Evolutionary conservation across 2,113 vertebrate species (phyloP).

Genomic region (Chloroceryle aenea): DNA sequence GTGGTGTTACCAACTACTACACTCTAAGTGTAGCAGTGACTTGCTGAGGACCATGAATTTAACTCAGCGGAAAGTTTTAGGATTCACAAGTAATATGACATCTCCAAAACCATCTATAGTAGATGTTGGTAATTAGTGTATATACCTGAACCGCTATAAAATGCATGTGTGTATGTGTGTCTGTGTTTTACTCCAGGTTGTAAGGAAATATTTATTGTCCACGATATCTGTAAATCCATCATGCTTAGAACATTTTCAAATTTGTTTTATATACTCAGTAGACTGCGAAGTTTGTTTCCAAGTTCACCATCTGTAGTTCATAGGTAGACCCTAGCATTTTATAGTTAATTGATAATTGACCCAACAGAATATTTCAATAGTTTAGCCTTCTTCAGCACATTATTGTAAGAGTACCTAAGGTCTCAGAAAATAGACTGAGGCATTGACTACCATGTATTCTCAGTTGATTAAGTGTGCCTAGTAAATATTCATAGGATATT

Average conservation of each 20-base stretch:
- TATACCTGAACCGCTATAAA: background rate
- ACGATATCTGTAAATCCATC: background rate
- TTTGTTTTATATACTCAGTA: background rate
- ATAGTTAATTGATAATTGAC: constrained; percentile 42
- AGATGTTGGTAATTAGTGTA: background rate
- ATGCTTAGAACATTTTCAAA: background rate
- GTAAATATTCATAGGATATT: constrained; percentile 57
- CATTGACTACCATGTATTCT: constrained; percentile 17
- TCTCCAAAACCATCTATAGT: background rate
- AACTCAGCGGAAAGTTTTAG: background rate
- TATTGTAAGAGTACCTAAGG: constrained; percentile 24
- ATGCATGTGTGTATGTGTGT: background rate
- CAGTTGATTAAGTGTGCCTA: constrained; percentile 18
- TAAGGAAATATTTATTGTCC: background rate
- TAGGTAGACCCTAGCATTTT: background rate
- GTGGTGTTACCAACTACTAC: background rate
- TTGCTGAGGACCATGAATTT: background rate
- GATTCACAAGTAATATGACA: background rate
- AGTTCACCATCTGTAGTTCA: background rate
- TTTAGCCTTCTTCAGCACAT: constrained; percentile 11
- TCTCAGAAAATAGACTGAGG: constrained; percentile 24
- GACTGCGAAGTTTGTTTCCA: constrained; percentile 8
- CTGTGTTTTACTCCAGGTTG: background rate
- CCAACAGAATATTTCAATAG: background rate
- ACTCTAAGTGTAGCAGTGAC: background rate